Base-by-base conservation (phyloP, 1,140 invertebrate species). In the Lepidurus arcticus region DNA sequence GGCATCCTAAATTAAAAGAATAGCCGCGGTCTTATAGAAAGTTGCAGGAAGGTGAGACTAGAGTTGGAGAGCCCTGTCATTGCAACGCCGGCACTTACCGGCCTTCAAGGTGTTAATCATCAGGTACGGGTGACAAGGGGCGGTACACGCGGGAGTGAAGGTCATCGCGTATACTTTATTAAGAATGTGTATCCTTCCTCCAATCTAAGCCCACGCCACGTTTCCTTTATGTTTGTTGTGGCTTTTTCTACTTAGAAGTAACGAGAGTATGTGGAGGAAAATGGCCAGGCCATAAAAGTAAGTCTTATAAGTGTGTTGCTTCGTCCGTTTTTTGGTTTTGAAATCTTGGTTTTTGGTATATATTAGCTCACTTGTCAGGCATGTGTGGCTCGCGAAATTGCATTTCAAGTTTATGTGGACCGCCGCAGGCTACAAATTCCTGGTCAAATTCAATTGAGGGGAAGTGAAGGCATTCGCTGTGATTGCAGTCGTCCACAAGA, bases 61-160 rank as follows among this genome's bases (percentile, higher is more conserved):
- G 53, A 16, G 21, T 65, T 11, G 8, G 16, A n/a, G 9, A 13
- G 53, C 53, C 53, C 53, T 65, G 53, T 65, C 21, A 65, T 65
- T 65, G 53, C 53, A 65, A 65, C 21, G 53, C 53, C 53, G 53
- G 53, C 53, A 65, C 53, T 65, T 65, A 65, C 53, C 53, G 53
- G 53, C 53, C 53, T 65, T 65, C 53, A 7, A 16, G 13, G 10
- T 47, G 53, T 65, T 65, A 65, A 65, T 65, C 53, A 65, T 7
- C 53, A 65, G 53, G 16, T 65, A 16, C 13, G 53, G 53, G 16
- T 65, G 53, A 65, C 53, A 65, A 21, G 53, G n/a, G 53, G 6
- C 13, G 53, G 53, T 21, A 16, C 21, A 65, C 21, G 53, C 53
- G 21, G 21, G 21, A 65, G 53, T 65, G 53, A 65, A 65, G 53